Conservation (phyloP, 2,113 vertebrate species). For the Xenopus tropicalis region DNA sequence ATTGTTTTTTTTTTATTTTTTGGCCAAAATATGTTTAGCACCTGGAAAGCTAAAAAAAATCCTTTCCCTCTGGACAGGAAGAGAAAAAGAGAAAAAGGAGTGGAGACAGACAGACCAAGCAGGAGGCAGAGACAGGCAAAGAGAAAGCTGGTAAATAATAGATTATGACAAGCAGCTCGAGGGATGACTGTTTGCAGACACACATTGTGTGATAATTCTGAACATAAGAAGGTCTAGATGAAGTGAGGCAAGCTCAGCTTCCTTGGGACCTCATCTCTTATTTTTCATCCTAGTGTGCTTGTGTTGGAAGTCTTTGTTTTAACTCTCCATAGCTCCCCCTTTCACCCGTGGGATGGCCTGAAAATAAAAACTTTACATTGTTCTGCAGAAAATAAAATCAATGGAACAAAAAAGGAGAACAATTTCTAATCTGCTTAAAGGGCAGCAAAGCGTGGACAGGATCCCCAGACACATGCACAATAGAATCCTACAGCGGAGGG, state of each 20-base stretch:
- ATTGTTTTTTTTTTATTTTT: too few relatives aligned
- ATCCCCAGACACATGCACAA: slow-evolving; percentile 1
- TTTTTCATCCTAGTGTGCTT: slow-evolving; percentile 17
- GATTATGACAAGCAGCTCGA: slow-evolving; percentile 35
- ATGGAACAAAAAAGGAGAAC: slow-evolving; percentile 43
- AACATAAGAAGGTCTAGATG: slow-evolving; percentile 14
- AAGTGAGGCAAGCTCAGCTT: slow-evolving; percentile 11
- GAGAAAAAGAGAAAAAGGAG: background rate
- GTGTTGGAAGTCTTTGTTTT: slow-evolving; percentile 14
- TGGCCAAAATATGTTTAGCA: background rate
- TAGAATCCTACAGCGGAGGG: background rate
- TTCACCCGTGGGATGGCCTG: background rate
- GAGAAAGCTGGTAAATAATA: slow-evolving; percentile 34
- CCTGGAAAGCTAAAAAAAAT: background rate
- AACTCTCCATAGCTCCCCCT: accelerated
- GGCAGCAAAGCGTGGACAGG: slow-evolving; percentile 46
- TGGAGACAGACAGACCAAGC: slow-evolving; percentile 16
- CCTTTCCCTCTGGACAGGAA: background rate
- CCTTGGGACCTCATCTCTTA: background rate
- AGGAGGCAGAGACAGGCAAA: slow-evolving; percentile 19
- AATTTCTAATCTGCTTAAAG: slow-evolving; percentile 48
- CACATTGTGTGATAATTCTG: slow-evolving; percentile 29
- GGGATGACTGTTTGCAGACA: slow-evolving; percentile 35
- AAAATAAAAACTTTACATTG: slow-evolving; percentile 46
- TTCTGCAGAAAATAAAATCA: slow-evolving; percentile 44